A percentile compares a stretch with the other conserved stretches of the same genome.
Conservation (phyloP, 1,140 invertebrate species). For the Leucophenga varia region DNA sequence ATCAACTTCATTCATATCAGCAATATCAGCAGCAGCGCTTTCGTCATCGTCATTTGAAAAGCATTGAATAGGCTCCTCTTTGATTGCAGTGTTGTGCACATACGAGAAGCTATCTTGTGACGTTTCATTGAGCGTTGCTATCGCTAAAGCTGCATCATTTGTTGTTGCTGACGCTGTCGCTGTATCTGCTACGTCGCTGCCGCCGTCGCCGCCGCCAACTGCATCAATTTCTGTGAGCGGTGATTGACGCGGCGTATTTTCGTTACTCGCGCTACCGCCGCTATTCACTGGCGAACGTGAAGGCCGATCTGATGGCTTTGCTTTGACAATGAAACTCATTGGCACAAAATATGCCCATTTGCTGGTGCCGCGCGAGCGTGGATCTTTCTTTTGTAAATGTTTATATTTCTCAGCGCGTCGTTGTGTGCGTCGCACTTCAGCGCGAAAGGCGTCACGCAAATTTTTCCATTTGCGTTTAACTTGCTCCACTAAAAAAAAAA, state of each 20-base stretch:
- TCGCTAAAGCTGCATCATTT: constrained; percentile 11
- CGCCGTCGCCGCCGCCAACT: constrained; percentile 21
- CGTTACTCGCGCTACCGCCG: constrained; percentile 40
- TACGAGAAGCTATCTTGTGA: too few species aligned
- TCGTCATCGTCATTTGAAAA: constrained; percentile 10
- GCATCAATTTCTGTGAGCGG: too few species aligned
- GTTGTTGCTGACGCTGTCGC: too few species aligned
- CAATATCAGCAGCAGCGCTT: constrained; percentile 23
- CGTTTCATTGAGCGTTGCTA: too few species aligned
- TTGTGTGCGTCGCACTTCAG: constrained; percentile 12
- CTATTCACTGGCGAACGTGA: constrained; percentile 25
- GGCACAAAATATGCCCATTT: constrained; percentile 9
- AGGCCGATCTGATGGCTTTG: too few species aligned
- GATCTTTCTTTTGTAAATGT: background rate
- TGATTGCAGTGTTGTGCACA: too few species aligned
- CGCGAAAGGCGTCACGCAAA: constrained; percentile 19
- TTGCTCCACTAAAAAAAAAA: constrained; percentile 4
- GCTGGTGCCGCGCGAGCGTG: background rate
- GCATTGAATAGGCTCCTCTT: constrained; percentile 19
- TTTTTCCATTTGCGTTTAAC: constrained; percentile 21
- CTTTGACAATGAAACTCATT: constrained; percentile 13
- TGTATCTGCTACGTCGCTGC: background rate
- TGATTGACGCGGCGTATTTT: constrained; percentile 43
- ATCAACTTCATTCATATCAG: too few species aligned
- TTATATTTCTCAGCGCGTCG: constrained; percentile 5